These are phyloP conservation scores for Streptopelia turtur DNA, from an alignment of 2,797 vertebrate species.

Conservation along the genomic window DNA sequence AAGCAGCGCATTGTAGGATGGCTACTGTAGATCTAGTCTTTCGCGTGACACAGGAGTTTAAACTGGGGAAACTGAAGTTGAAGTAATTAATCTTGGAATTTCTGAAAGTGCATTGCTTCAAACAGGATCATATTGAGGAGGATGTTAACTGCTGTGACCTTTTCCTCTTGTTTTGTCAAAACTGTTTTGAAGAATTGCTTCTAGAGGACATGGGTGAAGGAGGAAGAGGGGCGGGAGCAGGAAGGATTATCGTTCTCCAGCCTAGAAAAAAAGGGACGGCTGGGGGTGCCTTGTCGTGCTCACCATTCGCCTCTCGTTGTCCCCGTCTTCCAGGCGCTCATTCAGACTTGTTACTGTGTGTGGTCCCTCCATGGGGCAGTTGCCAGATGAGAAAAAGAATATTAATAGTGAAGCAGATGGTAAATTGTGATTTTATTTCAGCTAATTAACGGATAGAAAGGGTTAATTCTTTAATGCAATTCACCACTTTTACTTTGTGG, in stretches of 20 bases:
- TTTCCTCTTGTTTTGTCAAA: constrained; percentile 62
- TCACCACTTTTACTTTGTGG: neutral
- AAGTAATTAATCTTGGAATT: constrained; percentile 54
- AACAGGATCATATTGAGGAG: constrained; percentile 32
- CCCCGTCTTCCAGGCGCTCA: neutral
- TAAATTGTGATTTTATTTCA: constrained; percentile 4
- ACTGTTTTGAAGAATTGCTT: constrained; percentile 37
- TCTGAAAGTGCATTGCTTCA: constrained; percentile 42
- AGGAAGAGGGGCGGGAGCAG: neutral
- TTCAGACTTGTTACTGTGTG: neutral
- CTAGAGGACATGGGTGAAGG: constrained; percentile 40
- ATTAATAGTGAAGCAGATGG: neutral
- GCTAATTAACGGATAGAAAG: neutral
- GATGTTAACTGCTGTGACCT: constrained; percentile 62
- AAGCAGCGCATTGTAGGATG: neutral
- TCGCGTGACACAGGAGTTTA: neutral
- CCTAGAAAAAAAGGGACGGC: neutral
- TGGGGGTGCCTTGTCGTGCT: neutral
- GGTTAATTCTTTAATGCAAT: neutral
- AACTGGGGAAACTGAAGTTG: constrained; percentile 8
- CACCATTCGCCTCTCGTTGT: neutral
- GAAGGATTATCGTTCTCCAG: neutral
- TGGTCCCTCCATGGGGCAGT: neutral
- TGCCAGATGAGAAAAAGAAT: neutral
- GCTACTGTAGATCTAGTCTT: constrained; percentile 58